Conservation (phyloP, 2,797 vertebrate genomes). For the Avahi laniger region DNA sequence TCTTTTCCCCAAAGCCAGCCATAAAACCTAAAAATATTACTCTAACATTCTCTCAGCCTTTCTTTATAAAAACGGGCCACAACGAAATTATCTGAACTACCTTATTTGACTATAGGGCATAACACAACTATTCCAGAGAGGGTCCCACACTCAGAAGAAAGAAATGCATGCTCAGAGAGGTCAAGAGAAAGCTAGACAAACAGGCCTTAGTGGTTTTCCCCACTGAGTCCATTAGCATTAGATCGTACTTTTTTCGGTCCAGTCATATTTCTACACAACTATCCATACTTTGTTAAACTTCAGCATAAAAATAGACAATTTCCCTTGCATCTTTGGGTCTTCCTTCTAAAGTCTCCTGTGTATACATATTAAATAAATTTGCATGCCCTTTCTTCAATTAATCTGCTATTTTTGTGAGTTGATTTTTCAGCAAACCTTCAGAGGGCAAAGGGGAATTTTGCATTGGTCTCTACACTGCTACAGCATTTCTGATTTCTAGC, state of each 20-base stretch:
- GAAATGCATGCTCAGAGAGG: not conserved
- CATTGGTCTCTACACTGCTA: not conserved
- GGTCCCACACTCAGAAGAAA: not conserved
- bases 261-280: not conserved
- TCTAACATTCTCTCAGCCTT: too few species aligned
- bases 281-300: not conserved
- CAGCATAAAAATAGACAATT: not conserved
- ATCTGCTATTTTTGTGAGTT: not conserved
- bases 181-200: not conserved
- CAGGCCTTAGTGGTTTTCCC: not conserved
- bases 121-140: not conserved
- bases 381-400: not conserved
- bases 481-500: not conserved
- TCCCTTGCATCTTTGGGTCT: not conserved
- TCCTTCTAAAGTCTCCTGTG: not conserved
- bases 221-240: not conserved
- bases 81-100: too few species aligned
- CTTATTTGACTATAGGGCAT: not conserved
- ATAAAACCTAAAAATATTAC: too few species aligned
- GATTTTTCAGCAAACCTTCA: not conserved
- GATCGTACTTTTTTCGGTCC: not conserved
- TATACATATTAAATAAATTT: not conserved
- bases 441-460: not conserved
- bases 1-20: too few species aligned
- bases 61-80: too few species aligned